A percentile compares a stretch with the other conserved stretches of the same genome.
Evolutionary conservation across 64 coral and sea anemone genomes (phyloP).

Genomic region (Actinia tenebrosa): DNA sequence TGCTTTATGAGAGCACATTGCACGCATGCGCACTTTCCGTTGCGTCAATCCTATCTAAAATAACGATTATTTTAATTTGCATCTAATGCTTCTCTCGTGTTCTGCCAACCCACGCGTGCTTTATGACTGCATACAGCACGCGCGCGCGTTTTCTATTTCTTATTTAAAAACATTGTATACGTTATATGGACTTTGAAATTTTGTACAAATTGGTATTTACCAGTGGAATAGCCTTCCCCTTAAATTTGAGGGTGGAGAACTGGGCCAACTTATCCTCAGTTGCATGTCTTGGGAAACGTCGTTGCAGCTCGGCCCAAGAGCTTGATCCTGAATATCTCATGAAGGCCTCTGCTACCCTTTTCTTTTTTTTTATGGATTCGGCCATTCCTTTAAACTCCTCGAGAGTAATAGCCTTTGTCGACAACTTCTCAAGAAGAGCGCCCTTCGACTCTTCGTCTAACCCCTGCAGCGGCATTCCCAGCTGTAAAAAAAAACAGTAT

Average conservation of each 20-base stretch:
- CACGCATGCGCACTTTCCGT: too few relatives aligned
- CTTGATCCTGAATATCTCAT: neutral
- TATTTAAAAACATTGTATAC: too few relatives aligned
- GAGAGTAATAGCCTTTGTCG: neutral
- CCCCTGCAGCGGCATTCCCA: constrained; percentile 36
- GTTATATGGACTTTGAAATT: too few relatives aligned
- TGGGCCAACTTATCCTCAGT: constrained; percentile 51
- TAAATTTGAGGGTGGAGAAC: constrained; percentile 8
- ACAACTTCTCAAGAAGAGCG: neutral
- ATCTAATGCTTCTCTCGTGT: too few relatives aligned
- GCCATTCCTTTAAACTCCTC: constrained; percentile 6
- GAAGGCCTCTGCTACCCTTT: neutral
- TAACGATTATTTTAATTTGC: too few relatives aligned
- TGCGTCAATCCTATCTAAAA: too few relatives aligned
- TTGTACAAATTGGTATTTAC: neutral
- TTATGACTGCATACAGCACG: too few relatives aligned
- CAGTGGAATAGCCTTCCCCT: neutral
- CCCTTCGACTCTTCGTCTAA: constrained; percentile 24
- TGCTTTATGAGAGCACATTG: too few relatives aligned
- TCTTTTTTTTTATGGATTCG: constrained; percentile 9
- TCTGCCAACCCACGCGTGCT: too few relatives aligned
- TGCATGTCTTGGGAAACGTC: constrained; percentile 13
- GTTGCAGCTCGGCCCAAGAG: constrained; percentile 27
- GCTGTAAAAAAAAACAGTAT: neutral
- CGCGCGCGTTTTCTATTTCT: too few relatives aligned